Conservation (phyloP, 2,113 vertebrate species). For the Himantopus leucocephalus region DNA sequence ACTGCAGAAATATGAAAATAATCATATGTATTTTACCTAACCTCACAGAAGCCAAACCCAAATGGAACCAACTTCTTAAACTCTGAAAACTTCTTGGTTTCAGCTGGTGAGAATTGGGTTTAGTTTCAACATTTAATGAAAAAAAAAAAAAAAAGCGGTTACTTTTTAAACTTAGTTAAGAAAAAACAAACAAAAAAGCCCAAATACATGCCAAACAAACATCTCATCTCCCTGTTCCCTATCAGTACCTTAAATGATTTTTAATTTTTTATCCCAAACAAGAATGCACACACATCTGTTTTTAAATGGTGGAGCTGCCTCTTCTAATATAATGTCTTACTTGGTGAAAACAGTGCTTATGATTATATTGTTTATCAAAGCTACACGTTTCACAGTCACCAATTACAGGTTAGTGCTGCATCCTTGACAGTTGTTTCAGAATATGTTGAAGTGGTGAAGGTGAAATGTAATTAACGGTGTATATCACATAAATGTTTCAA, state of each 20-base stretch:
- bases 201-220: not conserved
- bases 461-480: conserved; percentile 46
- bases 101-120: not conserved
- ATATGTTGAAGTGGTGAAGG: conserved; percentile 15
- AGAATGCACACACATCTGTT: not conserved
- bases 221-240: not conserved
- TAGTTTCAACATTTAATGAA: not conserved
- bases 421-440: conserved; percentile 3
- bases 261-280: not conserved
- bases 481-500: conserved; percentile 35
- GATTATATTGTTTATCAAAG: not conserved
- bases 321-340: not conserved
- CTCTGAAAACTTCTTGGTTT: not conserved
- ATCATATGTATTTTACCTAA: not conserved
- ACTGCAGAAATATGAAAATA: not conserved
- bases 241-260: not conserved
- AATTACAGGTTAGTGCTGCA: not conserved
- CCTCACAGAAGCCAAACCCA: not conserved
- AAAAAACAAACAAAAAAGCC: not conserved
- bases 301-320: not conserved
- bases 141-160: not conserved
- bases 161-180: not conserved
- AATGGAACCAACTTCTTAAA: not conserved
- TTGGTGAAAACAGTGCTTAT: no score
- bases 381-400: not conserved